phyloP scores from a whole-genome alignment of 2,888 invertebrate genomes.

The Drosophila mimetica region DNA sequence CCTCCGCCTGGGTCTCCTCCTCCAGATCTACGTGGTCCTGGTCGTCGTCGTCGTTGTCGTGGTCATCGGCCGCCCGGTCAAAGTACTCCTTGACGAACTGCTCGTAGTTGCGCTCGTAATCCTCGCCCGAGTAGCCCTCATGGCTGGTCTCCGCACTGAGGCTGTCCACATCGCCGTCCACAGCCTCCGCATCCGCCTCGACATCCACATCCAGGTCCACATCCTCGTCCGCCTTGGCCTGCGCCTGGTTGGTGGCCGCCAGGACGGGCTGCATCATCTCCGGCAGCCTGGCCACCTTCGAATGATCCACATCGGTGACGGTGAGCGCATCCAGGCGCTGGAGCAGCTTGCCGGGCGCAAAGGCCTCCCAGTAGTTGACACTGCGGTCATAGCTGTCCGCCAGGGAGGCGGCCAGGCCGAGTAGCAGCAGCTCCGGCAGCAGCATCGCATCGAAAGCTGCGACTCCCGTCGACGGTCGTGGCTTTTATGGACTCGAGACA shows the following conservation, averaged over 20 bases:
- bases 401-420: slow-evolving; percentile 36
- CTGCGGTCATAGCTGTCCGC: slow-evolving; percentile 53
- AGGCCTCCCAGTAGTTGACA: slow-evolving; percentile 72
- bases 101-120: slow-evolving; percentile 82
- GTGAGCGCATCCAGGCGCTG: slow-evolving; percentile 65
- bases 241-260: slow-evolving; percentile 23
- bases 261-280: slow-evolving; percentile 5
- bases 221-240: slow-evolving; percentile 46
- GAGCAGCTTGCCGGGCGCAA: slow-evolving; percentile 64
- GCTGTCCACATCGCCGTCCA: slow-evolving; percentile 43
- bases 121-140: slow-evolving; percentile 59
- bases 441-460: slow-evolving; percentile 21
- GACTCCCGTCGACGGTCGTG: neutral
- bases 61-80: slow-evolving; percentile 81
- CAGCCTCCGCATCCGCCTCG: slow-evolving; percentile 12
- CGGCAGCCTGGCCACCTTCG: slow-evolving; percentile 4
- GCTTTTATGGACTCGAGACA: slow-evolving; percentile 30
- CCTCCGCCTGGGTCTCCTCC: slow-evolving; percentile 50
- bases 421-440: slow-evolving; percentile 41
- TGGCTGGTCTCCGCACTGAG: slow-evolving; percentile 39
- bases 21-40: slow-evolving; percentile 23
- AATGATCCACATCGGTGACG: slow-evolving; percentile 40
- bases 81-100: slow-evolving; percentile 81
- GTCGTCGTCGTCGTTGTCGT: slow-evolving; percentile 25
- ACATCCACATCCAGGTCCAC: slow-evolving; percentile 29